Percentiles rank a stretch among this genome's conserved stretches.
Evolutionary conservation across 1,140 invertebrate species (phyloP).

Genomic region (Teleogryllus occipitalis): DNA sequence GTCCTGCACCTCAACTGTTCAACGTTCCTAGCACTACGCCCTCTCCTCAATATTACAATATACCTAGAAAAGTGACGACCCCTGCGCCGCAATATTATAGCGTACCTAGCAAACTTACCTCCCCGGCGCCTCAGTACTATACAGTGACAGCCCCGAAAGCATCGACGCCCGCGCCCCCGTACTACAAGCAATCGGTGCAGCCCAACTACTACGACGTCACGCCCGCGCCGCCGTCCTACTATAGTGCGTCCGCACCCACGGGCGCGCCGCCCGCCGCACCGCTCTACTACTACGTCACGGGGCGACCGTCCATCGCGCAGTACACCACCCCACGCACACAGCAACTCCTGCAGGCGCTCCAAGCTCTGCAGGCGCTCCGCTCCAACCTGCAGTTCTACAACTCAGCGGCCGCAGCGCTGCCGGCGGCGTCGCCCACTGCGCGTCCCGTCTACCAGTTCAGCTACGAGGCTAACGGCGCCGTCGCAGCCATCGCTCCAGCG

Average conservation of each 20-base stretch:
- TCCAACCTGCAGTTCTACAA: not conserved
- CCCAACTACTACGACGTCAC: not conserved
- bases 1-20: not conserved
- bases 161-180: not conserved
- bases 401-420: not conserved
- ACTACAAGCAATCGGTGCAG: not conserved
- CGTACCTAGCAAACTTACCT: not conserved
- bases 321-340: not conserved
- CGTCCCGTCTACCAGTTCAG: constrained; percentile 26
- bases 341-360: not conserved
- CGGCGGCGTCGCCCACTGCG: not conserved
- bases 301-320: not conserved
- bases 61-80: not conserved
- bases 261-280: too few relatives aligned
- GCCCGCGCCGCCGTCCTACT: not conserved
- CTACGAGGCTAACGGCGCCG: constrained; percentile 28
- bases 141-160: not conserved
- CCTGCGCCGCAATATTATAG: not conserved
- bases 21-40: not conserved
- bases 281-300: not conserved
- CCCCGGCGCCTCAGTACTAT: not conserved
- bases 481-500: constrained; percentile 48
- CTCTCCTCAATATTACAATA: not conserved
- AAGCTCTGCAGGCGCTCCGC: not conserved
- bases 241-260: not conserved